phyloP scores from a whole-genome alignment of 53 echinoderm and acorn worm species.

The Paracentrotus lividus region DNA sequence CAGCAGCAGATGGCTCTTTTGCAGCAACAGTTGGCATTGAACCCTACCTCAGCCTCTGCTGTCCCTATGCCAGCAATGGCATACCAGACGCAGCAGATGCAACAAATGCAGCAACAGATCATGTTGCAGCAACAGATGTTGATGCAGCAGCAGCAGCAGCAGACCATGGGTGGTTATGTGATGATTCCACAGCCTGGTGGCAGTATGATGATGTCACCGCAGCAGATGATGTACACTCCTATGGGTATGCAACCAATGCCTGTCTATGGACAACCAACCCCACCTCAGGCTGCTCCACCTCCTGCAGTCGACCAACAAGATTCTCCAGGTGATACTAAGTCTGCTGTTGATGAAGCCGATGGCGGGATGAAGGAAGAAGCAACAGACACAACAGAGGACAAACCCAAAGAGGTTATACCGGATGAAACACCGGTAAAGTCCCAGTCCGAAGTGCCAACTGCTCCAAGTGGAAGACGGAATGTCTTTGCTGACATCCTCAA shows the following conservation, averaged over 20 bases:
- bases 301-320: conserved; percentile 31
- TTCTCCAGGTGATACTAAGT: background rate
- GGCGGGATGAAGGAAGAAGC: background rate
- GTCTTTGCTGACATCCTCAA: conserved; percentile 85
- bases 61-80: conserved; percentile 64
- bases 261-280: conserved; percentile 27
- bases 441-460: background rate
- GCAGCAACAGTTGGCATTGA: conserved; percentile 83
- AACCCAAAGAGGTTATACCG: background rate
- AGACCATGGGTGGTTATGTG: conserved; percentile 32
- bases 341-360: conserved; percentile 32
- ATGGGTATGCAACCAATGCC: conserved; percentile 60
- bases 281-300: conserved; percentile 23
- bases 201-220: conserved; percentile 72
- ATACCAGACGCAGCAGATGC: conserved; percentile 75
- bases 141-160: conserved; percentile 72
- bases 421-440: conserved; percentile 53
- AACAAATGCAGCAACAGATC: conserved; percentile 83
- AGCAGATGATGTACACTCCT: conserved; percentile 72
- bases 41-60: conserved; percentile 60
- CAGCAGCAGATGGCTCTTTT: conserved; percentile 86
- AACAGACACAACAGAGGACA: background rate
- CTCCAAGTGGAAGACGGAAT: conserved; percentile 70
- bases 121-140: conserved; percentile 82
- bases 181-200: conserved; percentile 60